Conservation (phyloP, 2,113 vertebrate genomes). For the Pollachius pollachius region DNA sequence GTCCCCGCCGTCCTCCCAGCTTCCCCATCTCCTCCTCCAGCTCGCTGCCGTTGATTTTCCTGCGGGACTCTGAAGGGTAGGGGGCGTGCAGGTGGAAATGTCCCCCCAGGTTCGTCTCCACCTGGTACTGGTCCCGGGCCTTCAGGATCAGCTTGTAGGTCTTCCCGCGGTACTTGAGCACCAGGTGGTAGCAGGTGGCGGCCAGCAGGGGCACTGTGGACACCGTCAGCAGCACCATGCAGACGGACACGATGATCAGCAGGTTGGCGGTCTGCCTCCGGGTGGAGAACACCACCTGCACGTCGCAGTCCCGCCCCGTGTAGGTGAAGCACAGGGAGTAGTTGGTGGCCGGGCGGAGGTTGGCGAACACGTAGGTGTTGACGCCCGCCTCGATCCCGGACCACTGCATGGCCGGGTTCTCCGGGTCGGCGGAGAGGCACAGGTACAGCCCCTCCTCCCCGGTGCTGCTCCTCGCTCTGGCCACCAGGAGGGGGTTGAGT, state of each 20-base stretch:
- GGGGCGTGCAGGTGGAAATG: slow-evolving; percentile 82
- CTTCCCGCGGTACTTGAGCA: slow-evolving; percentile 91
- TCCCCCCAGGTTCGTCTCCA: slow-evolving; percentile 83
- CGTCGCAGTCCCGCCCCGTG: slow-evolving; percentile 84
- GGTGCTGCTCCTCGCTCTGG: slow-evolving; percentile 71
- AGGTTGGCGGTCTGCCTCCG: slow-evolving; percentile 87
- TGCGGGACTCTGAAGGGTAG: slow-evolving; percentile 81
- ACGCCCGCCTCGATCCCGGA: slow-evolving; percentile 86
- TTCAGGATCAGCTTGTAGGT: slow-evolving; percentile 93
- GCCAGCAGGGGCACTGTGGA: slow-evolving; percentile 93
- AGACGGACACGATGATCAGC: slow-evolving; percentile 90
- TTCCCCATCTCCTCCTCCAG: slow-evolving; percentile 62
- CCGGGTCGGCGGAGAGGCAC: slow-evolving; percentile 75
- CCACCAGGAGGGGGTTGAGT: slow-evolving; percentile 86
- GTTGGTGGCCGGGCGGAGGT: slow-evolving; percentile 85
- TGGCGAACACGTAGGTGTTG: slow-evolving; percentile 87
- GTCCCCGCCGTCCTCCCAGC: slow-evolving; percentile 47
- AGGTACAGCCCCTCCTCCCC: slow-evolving; percentile 81
- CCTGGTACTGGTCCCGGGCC: slow-evolving; percentile 83
- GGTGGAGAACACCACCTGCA: slow-evolving; percentile 93
- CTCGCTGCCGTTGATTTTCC: slow-evolving; percentile 78
- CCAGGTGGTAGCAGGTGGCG: slow-evolving; percentile 91
- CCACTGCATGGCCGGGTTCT: slow-evolving; percentile 85
- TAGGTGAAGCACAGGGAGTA: slow-evolving; percentile 92
- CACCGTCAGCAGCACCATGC: slow-evolving; percentile 88